Evolutionary conservation across 23 tunicate species (phyloP), one percentile per base, ranked within the genome.

Genomic region (Diplosoma virens): DNA sequence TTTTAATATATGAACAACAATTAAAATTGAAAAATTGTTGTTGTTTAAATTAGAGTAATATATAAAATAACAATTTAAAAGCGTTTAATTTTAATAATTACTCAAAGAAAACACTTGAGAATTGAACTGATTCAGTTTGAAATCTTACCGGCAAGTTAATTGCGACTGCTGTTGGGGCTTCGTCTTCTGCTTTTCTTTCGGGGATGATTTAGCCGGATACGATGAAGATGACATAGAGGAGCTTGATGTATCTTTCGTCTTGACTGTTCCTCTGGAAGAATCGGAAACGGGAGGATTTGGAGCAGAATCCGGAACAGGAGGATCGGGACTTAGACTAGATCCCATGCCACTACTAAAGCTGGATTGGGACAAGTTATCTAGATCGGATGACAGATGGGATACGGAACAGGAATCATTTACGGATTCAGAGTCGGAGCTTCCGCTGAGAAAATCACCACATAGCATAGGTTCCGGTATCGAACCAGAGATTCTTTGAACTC

Each of bases 281-380:
- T n/a, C n/a, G n/a, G n/a, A n/a, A n/a, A n/a, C n/a, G n/a, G n/a
- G n/a, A n/a, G n/a, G n/a, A 45, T 45, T 45, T 45, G 52, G 16
- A 9, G 11, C 52, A 9, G 52, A 16, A 45, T 45, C 16, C 59
- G 32, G 47, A 37, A 46, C 74, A 37, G 71, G 37, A 4, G 79
- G 80, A 71, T 86, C 92, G 5, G 92, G 69, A 22, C 79, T 80
- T 30, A 83, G 28, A 67, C 88, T 83, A n/a, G 92, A 86, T 48
- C 84, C 92, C 7, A 86, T 74, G 22, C 92, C 92, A 30, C 92
- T 86, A 52, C 92, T 86, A 25, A 58, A 52, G 66, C 79, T 74
- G 9, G 73, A 79, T 23, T 64, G 56, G n/a, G 83, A 79, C 9
- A 16, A 34, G 14, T 28, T n/a, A 4, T 24, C 69, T 6, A 23